Conservation (phyloP, 2,888 invertebrate genomes). For the Oscheius sp. region DNA sequence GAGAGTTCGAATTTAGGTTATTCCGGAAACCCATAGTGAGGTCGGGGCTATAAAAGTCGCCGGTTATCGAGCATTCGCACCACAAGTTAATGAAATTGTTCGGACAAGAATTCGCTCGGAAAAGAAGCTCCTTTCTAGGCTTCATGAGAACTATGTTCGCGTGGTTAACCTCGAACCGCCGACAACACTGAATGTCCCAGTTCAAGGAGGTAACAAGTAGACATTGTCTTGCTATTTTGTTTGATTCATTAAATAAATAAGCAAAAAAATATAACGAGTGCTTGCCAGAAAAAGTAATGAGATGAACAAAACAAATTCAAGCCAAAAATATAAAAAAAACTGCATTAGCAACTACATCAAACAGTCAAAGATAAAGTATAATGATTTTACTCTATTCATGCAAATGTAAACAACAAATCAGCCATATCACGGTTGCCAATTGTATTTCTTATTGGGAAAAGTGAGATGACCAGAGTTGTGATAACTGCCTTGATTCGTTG, state of each 20-base stretch:
- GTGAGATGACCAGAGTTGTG: no score
- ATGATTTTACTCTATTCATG: no score
- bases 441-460: no score
- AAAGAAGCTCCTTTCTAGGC: slow-evolving; percentile 4
- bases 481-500: no score
- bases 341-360: no score
- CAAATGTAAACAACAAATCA: no score
- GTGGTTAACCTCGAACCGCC: not conserved
- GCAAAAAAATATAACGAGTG: not conserved
- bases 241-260: not conserved
- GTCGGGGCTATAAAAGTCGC: slow-evolving; percentile 4
- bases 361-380: no score
- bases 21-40: slow-evolving; percentile 17
- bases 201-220: not conserved
- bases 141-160: slow-evolving; percentile 2
- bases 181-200: not conserved
- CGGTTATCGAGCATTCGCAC: slow-evolving; percentile 18
- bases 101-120: slow-evolving; percentile 4
- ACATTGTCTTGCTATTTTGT: not conserved
- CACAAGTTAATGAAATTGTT: slow-evolving; percentile 8
- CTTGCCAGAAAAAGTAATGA: not conserved
- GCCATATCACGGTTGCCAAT: no score
- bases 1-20: not conserved
- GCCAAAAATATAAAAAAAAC: not conserved
- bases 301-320: not conserved